Evolutionary conservation across 1,140 invertebrate species (phyloP).

Genomic region (Leptinotarsa undecemlineata): DNA sequence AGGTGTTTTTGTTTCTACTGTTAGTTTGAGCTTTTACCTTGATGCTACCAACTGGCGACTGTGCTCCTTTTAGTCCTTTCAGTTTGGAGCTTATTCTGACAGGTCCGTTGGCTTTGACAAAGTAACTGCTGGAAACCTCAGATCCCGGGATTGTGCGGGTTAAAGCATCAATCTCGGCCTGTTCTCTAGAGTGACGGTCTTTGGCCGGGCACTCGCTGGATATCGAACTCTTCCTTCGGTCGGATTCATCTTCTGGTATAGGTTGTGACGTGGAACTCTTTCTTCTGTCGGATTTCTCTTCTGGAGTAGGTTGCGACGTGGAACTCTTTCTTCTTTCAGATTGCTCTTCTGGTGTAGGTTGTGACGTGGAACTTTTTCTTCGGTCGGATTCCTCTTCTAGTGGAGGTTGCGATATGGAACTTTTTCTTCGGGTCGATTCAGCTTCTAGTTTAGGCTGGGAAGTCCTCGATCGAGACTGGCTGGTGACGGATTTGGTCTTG

Average conservation of each 20-base stretch:
- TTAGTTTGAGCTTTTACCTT: too few relatives aligned
- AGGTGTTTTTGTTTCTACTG: constrained; percentile 5
- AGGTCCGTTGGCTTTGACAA: constrained; percentile 24
- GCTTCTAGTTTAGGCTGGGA: not conserved
- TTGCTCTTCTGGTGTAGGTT: too few relatives aligned
- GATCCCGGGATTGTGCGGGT: not conserved
- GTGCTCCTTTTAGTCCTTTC: constrained; percentile 28
- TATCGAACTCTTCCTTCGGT: not conserved
- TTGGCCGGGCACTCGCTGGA: constrained; percentile 17
- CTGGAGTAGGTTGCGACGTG: not conserved
- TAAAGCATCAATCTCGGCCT: constrained; percentile 20
- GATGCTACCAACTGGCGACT: not conserved
- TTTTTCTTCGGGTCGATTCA: not conserved
- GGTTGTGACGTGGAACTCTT: not conserved
- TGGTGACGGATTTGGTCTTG: not conserved
- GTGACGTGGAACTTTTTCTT: not conserved
- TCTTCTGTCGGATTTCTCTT: not conserved
- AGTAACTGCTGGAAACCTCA: not conserved
- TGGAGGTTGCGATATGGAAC: not conserved
- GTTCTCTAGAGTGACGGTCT: constrained; percentile 20
- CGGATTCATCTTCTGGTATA: too few relatives aligned
- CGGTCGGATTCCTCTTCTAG: not conserved
- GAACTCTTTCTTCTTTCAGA: not conserved
- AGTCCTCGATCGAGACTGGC: not conserved
- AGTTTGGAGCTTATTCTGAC: constrained; percentile 31